Evolutionary conservation across 2,888 invertebrate species (phyloP).

Genomic region (Harpalus rufipes): DNA sequence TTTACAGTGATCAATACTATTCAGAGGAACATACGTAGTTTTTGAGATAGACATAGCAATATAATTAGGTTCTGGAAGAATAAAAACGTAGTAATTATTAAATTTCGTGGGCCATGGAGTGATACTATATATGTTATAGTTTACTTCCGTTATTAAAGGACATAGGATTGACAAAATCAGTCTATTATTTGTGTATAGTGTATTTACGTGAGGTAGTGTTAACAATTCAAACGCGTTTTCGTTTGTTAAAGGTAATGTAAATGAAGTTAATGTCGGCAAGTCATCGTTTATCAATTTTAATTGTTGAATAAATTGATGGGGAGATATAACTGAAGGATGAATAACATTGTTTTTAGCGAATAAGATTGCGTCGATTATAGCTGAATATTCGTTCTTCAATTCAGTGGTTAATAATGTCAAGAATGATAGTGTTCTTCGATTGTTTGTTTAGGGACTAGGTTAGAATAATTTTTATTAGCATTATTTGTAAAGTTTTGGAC

Average conservation of each 20-base stretch:
- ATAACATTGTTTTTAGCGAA: neutral
- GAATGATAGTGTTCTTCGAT: neutral
- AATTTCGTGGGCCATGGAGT: neutral
- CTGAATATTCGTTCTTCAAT: neutral
- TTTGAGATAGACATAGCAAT: neutral
- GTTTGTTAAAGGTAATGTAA: neutral
- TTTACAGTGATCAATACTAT: neutral
- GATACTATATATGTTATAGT: constrained; percentile 2
- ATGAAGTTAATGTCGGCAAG: neutral
- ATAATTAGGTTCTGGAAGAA: constrained; percentile 4
- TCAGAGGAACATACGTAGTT: neutral
- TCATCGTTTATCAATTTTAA: neutral
- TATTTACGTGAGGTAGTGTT: neutral
- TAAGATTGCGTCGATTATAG: neutral
- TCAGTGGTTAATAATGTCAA: neutral
- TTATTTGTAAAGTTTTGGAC: neutral
- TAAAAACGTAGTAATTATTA: neutral
- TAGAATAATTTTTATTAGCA: neutral
- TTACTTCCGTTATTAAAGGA: constrained; percentile 3
- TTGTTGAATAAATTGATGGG: neutral
- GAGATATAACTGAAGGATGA: neutral
- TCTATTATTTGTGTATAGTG: neutral
- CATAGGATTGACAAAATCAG: neutral
- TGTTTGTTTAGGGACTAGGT: neutral
- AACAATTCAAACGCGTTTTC: neutral